These are phyloP conservation scores for Tachypleus tridentatus DNA, from an alignment of 1,140 invertebrate genomes.

Conservation along the genomic window DNA sequence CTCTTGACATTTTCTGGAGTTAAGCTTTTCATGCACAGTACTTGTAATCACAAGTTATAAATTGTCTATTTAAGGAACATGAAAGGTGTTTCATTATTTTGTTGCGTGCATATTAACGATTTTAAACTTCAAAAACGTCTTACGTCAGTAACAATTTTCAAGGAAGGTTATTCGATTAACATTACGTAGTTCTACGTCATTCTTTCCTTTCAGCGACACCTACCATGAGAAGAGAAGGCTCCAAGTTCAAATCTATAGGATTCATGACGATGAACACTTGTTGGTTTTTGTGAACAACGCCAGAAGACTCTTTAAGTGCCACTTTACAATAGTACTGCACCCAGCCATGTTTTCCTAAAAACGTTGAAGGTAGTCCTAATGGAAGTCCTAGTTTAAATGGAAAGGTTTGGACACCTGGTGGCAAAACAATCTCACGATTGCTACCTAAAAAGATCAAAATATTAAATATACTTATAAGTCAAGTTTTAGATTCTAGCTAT, in stretches of 20 bases:
- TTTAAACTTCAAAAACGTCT: background rate
- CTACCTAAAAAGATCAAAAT: conserved; percentile 3
- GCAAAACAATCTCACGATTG: conserved; percentile 44
- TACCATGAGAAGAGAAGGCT: conserved; percentile 74
- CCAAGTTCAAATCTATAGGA: conserved; percentile 83
- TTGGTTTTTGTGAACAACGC: conserved; percentile 85
- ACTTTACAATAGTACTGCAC: conserved; percentile 92
- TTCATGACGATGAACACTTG: conserved; percentile 96
- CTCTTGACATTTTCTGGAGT: no score
- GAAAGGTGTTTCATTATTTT: no score
- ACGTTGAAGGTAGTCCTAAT: conserved; percentile 78
- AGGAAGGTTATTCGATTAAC: no score
- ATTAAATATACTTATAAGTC: no score
- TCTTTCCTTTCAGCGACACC: conserved; percentile 31
- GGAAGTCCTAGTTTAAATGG: conserved; percentile 86
- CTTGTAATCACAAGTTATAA: no score
- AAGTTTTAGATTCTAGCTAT: no score
- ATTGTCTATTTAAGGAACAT: no score
- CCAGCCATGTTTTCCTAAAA: conserved; percentile 87
- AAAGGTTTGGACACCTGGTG: conserved; percentile 88
- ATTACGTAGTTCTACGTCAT: no score
- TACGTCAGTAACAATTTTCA: no score
- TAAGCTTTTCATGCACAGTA: no score
- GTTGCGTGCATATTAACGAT: background rate
- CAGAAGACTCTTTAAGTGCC: conserved; percentile 72